Evolutionary conservation across 2,113 vertebrate species (phyloP), one percentile per base, ranked within the genome.

Genomic region (Chlorodrepanis virens): DNA sequence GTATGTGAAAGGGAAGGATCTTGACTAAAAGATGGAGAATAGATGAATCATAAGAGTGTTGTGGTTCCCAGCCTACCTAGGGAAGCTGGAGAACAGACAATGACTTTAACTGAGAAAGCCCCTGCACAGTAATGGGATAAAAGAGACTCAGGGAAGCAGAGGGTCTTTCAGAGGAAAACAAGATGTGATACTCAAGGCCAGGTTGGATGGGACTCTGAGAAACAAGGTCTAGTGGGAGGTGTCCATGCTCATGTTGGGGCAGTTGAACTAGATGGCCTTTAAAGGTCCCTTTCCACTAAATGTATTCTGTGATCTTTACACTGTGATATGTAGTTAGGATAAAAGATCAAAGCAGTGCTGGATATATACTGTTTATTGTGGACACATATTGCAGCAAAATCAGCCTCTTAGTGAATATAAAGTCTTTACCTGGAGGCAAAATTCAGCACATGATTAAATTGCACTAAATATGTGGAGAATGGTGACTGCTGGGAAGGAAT

Each of bases 71-170:
- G 45, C 24, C 22, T 63, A 71, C 40, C 16, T 29, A 39, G 18
- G 20, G 45, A 65, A 79, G 52, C 64, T 39, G 17, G 21, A 93
- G 63, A 89, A 14, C 14, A n/a, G 61, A 42, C 18, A 92, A 5
- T 37, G 20, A 13, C 31, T 84, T 86, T 56, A 44, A 68, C 20
- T 59, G 44, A 44, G 27, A 59, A 84, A 64, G 4, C 8, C 47
- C 42, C 9, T 23, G 10, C 35, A 54, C 3, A 49, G 19, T 27
- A 57, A 42, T 31, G 35, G 27, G 17, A 10, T 64, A 57, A 77
- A 75, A 74, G 21, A 69, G 19, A 10, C 19, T 20, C 49, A 7
- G 6, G 21, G 16, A 35, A 28, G 11, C 0, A 0, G 42, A 75
- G 20, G 24, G 11, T n/a, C 31, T 65, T 81, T 71, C 40, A 52